phyloP scores from a whole-genome alignment of 2,113 vertebrate species.

The Nothoprocta perdicaria region DNA sequence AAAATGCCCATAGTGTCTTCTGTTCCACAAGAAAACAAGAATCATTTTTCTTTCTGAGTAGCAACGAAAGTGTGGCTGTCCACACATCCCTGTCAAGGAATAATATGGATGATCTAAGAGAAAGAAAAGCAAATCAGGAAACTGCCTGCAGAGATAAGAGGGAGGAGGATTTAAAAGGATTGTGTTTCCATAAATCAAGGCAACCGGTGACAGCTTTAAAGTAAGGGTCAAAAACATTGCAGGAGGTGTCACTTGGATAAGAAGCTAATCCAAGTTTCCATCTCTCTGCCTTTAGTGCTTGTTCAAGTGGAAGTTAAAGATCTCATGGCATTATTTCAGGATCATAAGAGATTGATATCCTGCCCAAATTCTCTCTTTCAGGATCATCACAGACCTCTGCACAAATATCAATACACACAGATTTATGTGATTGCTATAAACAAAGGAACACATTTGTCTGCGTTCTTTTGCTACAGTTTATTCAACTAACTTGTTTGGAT shows the following conservation, averaged over 20 bases:
- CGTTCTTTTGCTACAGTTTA: slow-evolving; percentile 27
- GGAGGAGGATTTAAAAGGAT: slow-evolving; percentile 67
- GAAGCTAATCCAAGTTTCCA: slow-evolving; percentile 68
- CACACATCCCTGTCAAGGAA: slow-evolving; percentile 55
- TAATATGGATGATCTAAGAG: slow-evolving; percentile 59
- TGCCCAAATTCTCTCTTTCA: slow-evolving; percentile 45
- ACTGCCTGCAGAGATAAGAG: slow-evolving; percentile 71
- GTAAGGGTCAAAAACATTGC: slow-evolving; percentile 72
- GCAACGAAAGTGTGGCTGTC: slow-evolving; percentile 56
- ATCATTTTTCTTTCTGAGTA: slow-evolving; percentile 32
- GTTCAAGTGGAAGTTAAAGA: slow-evolving; percentile 73
- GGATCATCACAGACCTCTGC: slow-evolving; percentile 12
- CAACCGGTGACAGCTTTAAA: slow-evolving; percentile 69
- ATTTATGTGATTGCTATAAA: slow-evolving; percentile 14
- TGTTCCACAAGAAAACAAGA: slow-evolving; percentile 16
- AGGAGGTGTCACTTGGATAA: slow-evolving; percentile 65
- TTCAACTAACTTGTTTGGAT: slow-evolving; percentile 15
- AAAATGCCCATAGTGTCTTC: background rate
- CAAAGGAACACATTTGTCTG: slow-evolving; percentile 37
- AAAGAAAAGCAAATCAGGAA: slow-evolving; percentile 73
- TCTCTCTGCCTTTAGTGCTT: slow-evolving; percentile 63
- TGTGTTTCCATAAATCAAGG: slow-evolving; percentile 70
- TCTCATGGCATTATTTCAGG: slow-evolving; percentile 48
- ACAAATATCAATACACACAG: slow-evolving; percentile 25
- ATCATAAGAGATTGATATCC: slow-evolving; percentile 44